phyloP scores from a whole-genome alignment of 2,888 invertebrate species.

The Dascillus cervinus region DNA sequence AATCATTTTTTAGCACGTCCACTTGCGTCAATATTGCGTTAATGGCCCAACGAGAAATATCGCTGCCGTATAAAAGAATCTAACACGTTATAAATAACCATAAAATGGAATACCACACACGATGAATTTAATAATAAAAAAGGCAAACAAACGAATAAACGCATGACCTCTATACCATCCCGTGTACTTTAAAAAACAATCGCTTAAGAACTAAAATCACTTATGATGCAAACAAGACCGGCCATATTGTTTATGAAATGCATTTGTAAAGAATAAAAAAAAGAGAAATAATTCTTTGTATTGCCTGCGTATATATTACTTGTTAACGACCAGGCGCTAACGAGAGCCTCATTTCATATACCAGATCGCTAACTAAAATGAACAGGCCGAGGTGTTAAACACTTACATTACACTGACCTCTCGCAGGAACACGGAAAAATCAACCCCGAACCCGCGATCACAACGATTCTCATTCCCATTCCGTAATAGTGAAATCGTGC shows the following conservation, averaged over 20 bases:
- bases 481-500: too few species aligned
- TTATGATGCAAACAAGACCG: conserved; percentile 11
- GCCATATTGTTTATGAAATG: not conserved
- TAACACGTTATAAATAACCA: conserved; percentile 19
- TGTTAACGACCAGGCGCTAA: conserved; percentile 29
- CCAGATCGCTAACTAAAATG: conserved; percentile 5
- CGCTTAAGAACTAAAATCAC: conserved; percentile 7
- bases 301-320: not conserved
- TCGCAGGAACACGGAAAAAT: too few species aligned
- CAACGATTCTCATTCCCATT: too few species aligned
- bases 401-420: conserved; percentile 30
- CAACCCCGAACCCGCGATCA: too few species aligned
- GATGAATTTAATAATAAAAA: conserved; percentile 26
- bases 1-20: too few species aligned
- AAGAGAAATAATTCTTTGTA: not conserved
- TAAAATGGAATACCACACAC: conserved; percentile 27
- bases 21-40: too few species aligned
- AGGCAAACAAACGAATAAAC: conserved; percentile 22
- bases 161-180: conserved; percentile 13
- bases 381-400: conserved; percentile 14
- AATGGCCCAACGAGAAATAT: too few species aligned
- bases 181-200: too few species aligned
- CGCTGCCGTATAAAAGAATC: too few species aligned
- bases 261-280: too few species aligned
- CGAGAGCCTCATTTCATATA: conserved; percentile 17